Evolutionary conservation across 2,888 invertebrate species (phyloP).

Genomic region (Priocnemis perturbator): DNA sequence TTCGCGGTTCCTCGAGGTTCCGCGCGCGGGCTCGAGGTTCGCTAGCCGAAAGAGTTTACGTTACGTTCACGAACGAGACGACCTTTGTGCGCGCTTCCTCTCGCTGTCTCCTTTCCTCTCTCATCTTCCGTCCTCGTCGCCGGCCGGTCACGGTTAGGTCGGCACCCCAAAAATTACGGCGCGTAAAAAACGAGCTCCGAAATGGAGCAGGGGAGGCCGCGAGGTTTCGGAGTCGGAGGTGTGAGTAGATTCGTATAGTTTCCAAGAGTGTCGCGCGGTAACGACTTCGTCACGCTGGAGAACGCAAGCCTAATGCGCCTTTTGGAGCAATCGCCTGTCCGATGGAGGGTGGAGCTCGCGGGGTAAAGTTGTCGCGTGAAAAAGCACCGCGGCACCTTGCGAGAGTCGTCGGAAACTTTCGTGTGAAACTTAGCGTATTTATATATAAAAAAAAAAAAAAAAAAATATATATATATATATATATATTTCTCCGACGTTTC

Average conservation of each 20-base stretch:
- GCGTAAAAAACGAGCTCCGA: constrained; percentile 53
- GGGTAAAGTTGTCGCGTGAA: no score
- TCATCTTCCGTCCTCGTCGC: not conserved
- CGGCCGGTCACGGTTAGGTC: constrained; percentile 54
- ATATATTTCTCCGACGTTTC: not conserved
- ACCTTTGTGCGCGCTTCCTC: no score
- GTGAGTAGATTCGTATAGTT: not conserved
- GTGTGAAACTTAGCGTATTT: not conserved
- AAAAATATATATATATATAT: no score
- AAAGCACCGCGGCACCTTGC: no score
- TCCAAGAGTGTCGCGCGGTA: not conserved
- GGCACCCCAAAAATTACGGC: constrained; percentile 55
- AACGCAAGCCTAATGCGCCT: not conserved
- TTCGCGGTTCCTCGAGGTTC: no score
- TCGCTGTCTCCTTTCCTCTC: no score
- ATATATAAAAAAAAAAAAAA: no score
- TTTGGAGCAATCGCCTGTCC: no score
- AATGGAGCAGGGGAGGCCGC: constrained; percentile 31
- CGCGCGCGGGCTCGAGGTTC: no score
- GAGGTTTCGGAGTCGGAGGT: not conserved
- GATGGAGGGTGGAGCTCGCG: no score
- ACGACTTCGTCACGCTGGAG: not conserved
- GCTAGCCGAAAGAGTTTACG: no score
- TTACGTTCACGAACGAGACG: no score
- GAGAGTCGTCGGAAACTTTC: not conserved